These are phyloP conservation scores for Loripinus fragilis DNA, from an alignment of 2,888 invertebrate species.

Conservation along the genomic window DNA sequence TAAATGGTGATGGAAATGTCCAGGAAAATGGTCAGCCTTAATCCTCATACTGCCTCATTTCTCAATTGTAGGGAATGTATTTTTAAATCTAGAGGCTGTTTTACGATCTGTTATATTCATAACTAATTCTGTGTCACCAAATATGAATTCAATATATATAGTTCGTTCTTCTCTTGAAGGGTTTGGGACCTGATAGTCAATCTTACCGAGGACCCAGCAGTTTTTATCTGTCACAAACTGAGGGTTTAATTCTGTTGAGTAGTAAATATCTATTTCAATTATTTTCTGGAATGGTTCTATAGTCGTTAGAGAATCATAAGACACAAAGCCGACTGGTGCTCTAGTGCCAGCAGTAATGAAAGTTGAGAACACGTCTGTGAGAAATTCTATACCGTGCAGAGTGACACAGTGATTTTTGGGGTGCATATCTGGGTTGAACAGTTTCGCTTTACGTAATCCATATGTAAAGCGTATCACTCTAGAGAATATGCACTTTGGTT, in stretches of 20 bases:
- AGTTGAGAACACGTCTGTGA: conserved; percentile 56
- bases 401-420: conserved; percentile 39
- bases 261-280: conserved; percentile 58
- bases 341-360: conserved; percentile 57
- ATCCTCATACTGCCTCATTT: no score
- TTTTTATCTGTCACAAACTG: conserved; percentile 54
- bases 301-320: conserved; percentile 55
- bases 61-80: conserved; percentile 55
- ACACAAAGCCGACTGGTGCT: conserved; percentile 59
- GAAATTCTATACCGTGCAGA: conserved; percentile 54
- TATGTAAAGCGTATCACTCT: conserved; percentile 56
- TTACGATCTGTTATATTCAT: conserved; percentile 59
- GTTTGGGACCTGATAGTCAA: conserved; percentile 57
- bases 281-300: conserved; percentile 59
- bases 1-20: no score
- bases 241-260: conserved; percentile 48
- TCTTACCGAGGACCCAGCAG: conserved; percentile 50
- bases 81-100: conserved; percentile 58
- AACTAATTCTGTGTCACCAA: conserved; percentile 56
- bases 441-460: conserved; percentile 54
- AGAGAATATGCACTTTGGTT: conserved; percentile 49
- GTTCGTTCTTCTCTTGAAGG: conserved; percentile 57
- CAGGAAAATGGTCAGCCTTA: no score
- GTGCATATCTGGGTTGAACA: conserved; percentile 55
- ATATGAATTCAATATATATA: conserved; percentile 58